A percentile compares a stretch with the other conserved stretches of the same genome.
Conservation (phyloP, 1,140 invertebrate species). For the Formica exsecta region DNA sequence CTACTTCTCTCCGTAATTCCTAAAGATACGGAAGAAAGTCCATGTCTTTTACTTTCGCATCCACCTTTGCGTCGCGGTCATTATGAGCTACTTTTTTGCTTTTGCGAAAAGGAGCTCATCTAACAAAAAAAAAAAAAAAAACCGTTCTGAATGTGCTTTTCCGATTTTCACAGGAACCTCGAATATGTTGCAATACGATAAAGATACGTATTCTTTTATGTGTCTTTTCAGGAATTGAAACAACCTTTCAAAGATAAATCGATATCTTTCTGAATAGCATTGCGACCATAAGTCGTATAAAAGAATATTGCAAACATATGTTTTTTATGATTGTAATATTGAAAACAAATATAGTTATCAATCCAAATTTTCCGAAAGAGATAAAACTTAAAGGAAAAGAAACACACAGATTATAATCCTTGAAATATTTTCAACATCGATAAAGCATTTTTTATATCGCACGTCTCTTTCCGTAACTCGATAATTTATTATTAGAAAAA, state of each 20-base stretch:
- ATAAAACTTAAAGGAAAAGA: slow-evolving; percentile 1
- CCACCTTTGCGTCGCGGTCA: slow-evolving; percentile 8
- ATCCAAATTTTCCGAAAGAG: neutral
- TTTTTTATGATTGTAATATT: neutral
- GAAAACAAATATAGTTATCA: neutral
- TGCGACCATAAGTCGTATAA: neutral
- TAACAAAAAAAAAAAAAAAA: slow-evolving; percentile 50
- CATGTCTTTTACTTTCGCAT: slow-evolving; percentile 55
- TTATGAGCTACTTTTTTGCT: neutral
- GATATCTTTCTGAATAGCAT: slow-evolving; percentile 10
- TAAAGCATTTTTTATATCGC: neutral
- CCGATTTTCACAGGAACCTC: slow-evolving; percentile 21
- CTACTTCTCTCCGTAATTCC: slow-evolving; percentile 70
- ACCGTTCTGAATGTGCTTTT: neutral
- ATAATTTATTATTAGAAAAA: neutral
- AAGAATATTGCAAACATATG: neutral
- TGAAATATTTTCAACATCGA: neutral
- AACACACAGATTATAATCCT: too few relatives aligned
- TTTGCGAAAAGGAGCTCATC: slow-evolving; percentile 7
- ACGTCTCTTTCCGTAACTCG: neutral
- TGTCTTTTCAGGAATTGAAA: slow-evolving; percentile 14
- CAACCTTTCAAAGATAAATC: slow-evolving; percentile 29
- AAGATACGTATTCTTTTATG: slow-evolving; percentile 31
- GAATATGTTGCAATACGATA: neutral
- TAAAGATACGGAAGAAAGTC: slow-evolving; percentile 56